Evolutionary conservation across 2,797 vertebrate genomes (phyloP).

Genomic region (Falco concolor): DNA sequence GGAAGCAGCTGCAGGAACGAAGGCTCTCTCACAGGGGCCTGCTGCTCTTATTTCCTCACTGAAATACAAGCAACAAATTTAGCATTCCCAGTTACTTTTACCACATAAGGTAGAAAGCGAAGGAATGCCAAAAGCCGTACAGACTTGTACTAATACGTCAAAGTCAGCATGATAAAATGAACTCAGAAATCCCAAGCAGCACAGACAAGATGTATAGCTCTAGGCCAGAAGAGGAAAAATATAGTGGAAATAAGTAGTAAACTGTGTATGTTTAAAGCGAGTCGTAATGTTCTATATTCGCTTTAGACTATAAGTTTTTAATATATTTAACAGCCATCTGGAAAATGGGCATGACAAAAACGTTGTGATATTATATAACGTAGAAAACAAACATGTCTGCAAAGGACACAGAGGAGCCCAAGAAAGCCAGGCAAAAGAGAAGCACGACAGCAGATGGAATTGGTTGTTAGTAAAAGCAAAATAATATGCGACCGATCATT

Average conservation of each 20-base stretch:
- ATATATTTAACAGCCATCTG: background rate
- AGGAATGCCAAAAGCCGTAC: background rate
- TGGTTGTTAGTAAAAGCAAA: background rate
- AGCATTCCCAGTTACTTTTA: background rate
- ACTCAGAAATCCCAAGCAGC: background rate
- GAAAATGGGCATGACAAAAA: background rate
- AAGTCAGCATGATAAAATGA: background rate
- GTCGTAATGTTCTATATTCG: background rate
- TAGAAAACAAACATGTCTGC: background rate
- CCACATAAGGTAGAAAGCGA: background rate
- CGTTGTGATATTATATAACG: background rate
- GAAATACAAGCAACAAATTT: background rate
- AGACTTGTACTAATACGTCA: background rate
- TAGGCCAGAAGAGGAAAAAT: background rate
- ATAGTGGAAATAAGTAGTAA: background rate
- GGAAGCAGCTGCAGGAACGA: background rate
- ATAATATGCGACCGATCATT: background rate
- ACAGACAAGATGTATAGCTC: background rate
- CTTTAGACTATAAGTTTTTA: background rate
- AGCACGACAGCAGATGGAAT: background rate
- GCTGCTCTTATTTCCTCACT: background rate
- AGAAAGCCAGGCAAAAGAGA: background rate
- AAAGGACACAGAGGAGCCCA: background rate
- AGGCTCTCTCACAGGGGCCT: background rate
- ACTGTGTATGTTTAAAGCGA: background rate